Evolutionary conservation across 2,888 invertebrate genomes (phyloP).

Genomic region (Melinaea marsaeus): DNA sequence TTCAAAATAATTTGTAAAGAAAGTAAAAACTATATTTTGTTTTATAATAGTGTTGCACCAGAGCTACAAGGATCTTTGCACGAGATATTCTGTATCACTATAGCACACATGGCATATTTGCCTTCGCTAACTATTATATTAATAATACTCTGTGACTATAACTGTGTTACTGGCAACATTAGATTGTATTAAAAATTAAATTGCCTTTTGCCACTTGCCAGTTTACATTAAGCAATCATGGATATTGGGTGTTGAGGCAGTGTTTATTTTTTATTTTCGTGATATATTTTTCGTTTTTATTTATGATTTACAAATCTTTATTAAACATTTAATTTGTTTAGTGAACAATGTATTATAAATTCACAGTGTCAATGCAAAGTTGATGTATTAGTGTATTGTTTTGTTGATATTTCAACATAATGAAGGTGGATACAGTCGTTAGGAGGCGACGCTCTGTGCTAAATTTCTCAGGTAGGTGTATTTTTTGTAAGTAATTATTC

Average conservation of each 20-base stretch:
- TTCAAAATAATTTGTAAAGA: too few relatives aligned
- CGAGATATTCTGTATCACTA: too few relatives aligned
- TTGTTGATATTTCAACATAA: slow-evolving; percentile 62
- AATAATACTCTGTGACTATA: neutral
- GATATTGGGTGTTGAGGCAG: slow-evolving; percentile 46
- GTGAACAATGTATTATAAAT: slow-evolving; percentile 44
- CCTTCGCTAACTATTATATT: too few relatives aligned
- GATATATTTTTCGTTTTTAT: slow-evolving; percentile 49
- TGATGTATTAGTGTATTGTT: slow-evolving; percentile 37
- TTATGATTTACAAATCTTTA: slow-evolving; percentile 47
- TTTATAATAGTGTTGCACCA: too few relatives aligned
- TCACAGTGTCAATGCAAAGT: slow-evolving; percentile 16
- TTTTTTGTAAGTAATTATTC: slow-evolving; percentile 27
- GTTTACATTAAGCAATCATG: slow-evolving; percentile 41
- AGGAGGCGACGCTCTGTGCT: slow-evolving; percentile 63
- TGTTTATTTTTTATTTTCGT: slow-evolving; percentile 50
- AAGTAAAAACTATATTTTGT: too few relatives aligned
- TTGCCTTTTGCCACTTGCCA: slow-evolving; percentile 11
- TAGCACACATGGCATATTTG: too few relatives aligned
- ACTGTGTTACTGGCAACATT: slow-evolving; percentile 7
- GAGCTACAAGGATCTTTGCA: too few relatives aligned
- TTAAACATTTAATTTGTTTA: slow-evolving; percentile 21
- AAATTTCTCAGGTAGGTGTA: slow-evolving; percentile 64
- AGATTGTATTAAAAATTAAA: neutral
- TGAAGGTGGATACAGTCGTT: slow-evolving; percentile 62